Evolutionary conservation across 2,888 invertebrate species (phyloP), one percentile per base, ranked within the genome.

Genomic region (Maniola hyperantus): DNA sequence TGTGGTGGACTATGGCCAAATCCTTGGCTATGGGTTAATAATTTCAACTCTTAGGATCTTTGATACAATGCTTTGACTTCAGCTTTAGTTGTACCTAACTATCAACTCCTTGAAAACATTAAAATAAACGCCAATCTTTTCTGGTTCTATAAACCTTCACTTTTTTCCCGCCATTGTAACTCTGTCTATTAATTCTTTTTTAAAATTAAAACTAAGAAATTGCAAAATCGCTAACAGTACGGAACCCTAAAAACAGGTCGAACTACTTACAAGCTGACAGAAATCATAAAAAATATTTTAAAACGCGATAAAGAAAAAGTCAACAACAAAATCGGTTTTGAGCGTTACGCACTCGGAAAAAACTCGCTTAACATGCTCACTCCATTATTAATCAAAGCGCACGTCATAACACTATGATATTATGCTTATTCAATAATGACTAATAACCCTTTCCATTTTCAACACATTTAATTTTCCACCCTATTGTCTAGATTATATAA

Each of bases 321-420:
- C 60, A 65, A 63, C 69, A 67, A 50, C 67, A 59, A 67, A 66
- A 68, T 70, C 57, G 65, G 60, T 77, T 83, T 84, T 83, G 85
- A 84, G 80, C 83, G 83, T 77, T 83, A 85, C 88, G 87, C 80
- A 85, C 83, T 83, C 78, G 85, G 83, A 88, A 85, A 83, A 80
- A 77, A 73, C 74, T 74, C 77, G 83, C 76, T 81, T 85, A 82
- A 89, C 91, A 89, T 81, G 85, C 83, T 79, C 79, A 79, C 81
- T 84, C 89, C 91, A 89, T 91, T 91, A 92, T 91, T 91, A 91
- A 91, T 92, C 92, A 91, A 87, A 83, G 71, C 79, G 83, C 87
- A 87, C 89, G 92, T 91, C 92, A 92, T 84, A 91, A 91, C 91
- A 91, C 85, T 85, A 84, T 84, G 88, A 91, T 91, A 90, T 86